These are phyloP conservation scores for Oreortyx pictus DNA, from an alignment of 2,797 vertebrate species.

Conservation along the genomic window DNA sequence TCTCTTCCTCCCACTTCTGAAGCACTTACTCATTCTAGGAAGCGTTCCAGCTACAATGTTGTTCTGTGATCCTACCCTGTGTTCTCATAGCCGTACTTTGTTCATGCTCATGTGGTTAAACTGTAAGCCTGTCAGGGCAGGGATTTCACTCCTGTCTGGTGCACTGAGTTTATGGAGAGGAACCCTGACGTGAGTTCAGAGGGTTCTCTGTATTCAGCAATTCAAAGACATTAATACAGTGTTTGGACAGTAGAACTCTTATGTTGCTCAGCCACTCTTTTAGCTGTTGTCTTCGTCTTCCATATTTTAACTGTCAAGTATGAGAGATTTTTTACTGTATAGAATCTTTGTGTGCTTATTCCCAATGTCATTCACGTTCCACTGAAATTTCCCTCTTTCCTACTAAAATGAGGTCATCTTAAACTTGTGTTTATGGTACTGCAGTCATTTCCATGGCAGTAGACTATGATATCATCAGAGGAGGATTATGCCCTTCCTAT, in stretches of 20 bases:
- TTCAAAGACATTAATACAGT: neutral
- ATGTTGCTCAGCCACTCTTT: neutral
- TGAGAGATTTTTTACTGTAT: neutral
- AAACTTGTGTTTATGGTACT: slow-evolving; percentile 73
- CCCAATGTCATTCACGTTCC: slow-evolving; percentile 29
- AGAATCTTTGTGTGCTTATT: slow-evolving; percentile 13
- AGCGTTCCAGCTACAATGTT: slow-evolving; percentile 48
- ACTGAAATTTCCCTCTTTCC: slow-evolving; percentile 59
- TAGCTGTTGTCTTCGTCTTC: neutral
- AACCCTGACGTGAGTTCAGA: slow-evolving; percentile 17
- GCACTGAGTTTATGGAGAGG: neutral
- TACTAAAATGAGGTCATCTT: slow-evolving; percentile 62
- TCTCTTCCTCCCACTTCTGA: slow-evolving; percentile 68
- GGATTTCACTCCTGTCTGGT: slow-evolving; percentile 29
- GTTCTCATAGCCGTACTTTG: slow-evolving; percentile 35
- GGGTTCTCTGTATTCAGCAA: neutral
- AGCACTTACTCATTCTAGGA: slow-evolving; percentile 67
- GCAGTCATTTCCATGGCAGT: slow-evolving; percentile 75
- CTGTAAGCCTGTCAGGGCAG: slow-evolving; percentile 39
- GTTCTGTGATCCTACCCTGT: slow-evolving; percentile 55
- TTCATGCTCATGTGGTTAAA: slow-evolving; percentile 63
- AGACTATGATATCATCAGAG: slow-evolving; percentile 76
- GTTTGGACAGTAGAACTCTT: neutral
- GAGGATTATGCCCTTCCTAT: slow-evolving; percentile 68
- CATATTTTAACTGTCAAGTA: neutral